Percentiles rank a stretch among this genome's conserved stretches.
Evolutionary conservation across 2,797 vertebrate species (phyloP).

Genomic region (Acanthurus leucopareius): DNA sequence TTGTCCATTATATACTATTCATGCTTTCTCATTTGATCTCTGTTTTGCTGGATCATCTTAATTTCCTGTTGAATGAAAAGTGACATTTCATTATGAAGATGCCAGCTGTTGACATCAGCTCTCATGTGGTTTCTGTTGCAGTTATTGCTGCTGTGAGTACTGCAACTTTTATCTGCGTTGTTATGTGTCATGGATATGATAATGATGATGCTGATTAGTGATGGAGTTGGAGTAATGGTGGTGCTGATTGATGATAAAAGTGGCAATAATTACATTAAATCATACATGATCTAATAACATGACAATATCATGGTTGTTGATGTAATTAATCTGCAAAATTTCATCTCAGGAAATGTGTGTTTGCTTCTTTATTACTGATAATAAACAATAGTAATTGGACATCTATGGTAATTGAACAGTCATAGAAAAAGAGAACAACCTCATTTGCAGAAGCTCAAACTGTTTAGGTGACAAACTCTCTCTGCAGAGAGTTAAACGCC

Average conservation of each 20-base stretch:
- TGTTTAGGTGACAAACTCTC: background rate
- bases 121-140: slow-evolving; percentile 8
- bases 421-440: background rate
- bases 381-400: background rate
- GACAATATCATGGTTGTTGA: slow-evolving; percentile 16
- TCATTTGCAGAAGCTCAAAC: background rate
- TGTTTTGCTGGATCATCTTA: background rate
- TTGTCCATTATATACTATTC: slow-evolving; percentile 20
- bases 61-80: slow-evolving; percentile 40
- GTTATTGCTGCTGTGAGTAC: slow-evolving; percentile 4
- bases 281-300: slow-evolving; percentile 15
- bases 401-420: background rate
- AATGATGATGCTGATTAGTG: slow-evolving; percentile 25
- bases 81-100: slow-evolving; percentile 37
- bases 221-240: background rate
- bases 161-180: slow-evolving; percentile 18
- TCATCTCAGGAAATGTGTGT: background rate
- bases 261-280: slow-evolving; percentile 21
- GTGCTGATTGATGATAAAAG: background rate
- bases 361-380: slow-evolving; percentile 10
- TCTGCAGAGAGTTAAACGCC: background rate
- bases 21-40: slow-evolving; percentile 1
- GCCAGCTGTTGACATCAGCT: slow-evolving; percentile 20
- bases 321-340: slow-evolving; percentile 10
- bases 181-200: slow-evolving; percentile 7